Conservation (phyloP, 2,113 vertebrate genomes). For the Oenanthe oenanthe region DNA sequence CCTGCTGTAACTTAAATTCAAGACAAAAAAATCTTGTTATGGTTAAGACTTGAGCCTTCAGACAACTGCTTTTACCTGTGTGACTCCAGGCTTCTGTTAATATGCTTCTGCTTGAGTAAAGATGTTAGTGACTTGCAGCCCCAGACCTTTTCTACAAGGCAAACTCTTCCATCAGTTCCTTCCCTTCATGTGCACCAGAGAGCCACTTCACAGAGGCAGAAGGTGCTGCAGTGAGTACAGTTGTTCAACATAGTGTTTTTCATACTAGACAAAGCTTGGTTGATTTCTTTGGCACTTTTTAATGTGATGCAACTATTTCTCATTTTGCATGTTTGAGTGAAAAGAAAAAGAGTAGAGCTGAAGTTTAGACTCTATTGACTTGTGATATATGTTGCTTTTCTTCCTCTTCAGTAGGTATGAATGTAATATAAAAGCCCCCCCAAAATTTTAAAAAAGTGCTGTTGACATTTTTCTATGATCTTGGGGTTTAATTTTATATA, state of each 20-base stretch:
- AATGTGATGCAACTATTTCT: neutral
- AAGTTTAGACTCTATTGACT: neutral
- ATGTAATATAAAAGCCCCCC: fast-evolving
- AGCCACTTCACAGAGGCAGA: neutral
- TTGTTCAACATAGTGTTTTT: neutral
- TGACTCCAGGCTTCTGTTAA: neutral
- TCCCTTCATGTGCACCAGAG: fast-evolving
- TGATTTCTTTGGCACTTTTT: neutral
- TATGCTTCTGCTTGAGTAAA: neutral
- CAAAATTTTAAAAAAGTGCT: neutral
- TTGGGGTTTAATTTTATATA: neutral
- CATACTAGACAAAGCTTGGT: neutral
- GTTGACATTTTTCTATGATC: neutral
- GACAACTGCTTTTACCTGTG: neutral
- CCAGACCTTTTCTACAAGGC: neutral
- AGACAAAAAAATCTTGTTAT: neutral
- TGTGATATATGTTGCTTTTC: neutral
- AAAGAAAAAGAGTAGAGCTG: neutral
- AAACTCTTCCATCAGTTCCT: neutral
- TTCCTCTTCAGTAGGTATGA: neutral
- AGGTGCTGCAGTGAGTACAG: neutral
- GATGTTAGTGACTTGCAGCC: neutral
- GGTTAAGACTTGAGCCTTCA: neutral
- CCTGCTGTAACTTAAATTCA: neutral
- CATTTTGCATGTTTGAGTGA: neutral